Base-by-base conservation (phyloP, 1,140 invertebrate genomes). In the Pristionchus pacificus region DNA sequence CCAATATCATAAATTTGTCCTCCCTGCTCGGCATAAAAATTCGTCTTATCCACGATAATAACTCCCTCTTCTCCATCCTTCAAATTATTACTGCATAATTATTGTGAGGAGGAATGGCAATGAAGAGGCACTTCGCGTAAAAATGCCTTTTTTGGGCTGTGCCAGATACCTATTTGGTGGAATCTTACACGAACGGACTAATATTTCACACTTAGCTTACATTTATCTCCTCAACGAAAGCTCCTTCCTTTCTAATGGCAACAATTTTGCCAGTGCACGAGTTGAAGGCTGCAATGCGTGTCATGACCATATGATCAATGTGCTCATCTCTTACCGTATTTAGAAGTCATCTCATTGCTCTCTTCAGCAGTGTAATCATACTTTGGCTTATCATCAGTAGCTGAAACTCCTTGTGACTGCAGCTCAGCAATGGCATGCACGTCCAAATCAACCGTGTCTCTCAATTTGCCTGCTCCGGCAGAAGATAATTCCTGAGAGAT, bases 1-100 rank as follows among this genome's bases (percentile, higher is more conserved):
- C 96, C 97, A 84, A 94, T 92, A 85, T 99, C 97, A 85, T 90
- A 95, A 77, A 97, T 94, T 87, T 99, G 97, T 19, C 97, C 97
- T 78, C 97, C 97, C 86, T 95, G 92, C 85, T 98, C 96, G 10
- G 95, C 95, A 65, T 84, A 84, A 85, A 98, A 98, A 75, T 73
- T 73, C 0, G 95, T 98, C 77, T 88, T 88, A 84, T 99, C 93
- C 65, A 99, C 86, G 74, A 99, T 86, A 68, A 99, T 85, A 25
- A 93, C 95, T 85, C 93, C 94, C 86, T 95, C 91, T 83, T 93
- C 88, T 0, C 93, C 94, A 65, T 49, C 38, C 38, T 49, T 10
- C 6, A 49, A 19, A 49, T 10, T 49, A 49, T 19, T 49, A 49
- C 6, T 10, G 6, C 38, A n/a, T n/a, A n/a, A n/a, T n/a, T n/a